Base-by-base conservation (phyloP, 2,888 invertebrate genomes). In the Mantis religiosa region DNA sequence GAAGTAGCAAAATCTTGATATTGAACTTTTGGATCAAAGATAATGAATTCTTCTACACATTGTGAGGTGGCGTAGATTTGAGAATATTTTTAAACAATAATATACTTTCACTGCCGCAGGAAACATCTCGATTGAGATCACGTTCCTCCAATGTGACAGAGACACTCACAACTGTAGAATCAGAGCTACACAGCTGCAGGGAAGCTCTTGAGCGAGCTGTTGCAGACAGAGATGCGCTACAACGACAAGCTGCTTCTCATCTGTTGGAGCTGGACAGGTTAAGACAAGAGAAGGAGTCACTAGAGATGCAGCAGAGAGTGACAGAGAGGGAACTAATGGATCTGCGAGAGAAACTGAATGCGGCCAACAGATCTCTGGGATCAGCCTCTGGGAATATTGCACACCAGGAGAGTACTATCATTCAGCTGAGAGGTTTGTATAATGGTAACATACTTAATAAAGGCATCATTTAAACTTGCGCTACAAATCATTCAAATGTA, bases 251-350 rank as follows among this genome's bases (percentile, higher is more conserved):
- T 81, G 96, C 96, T 14, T 93, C 95, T 9, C 96, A 97, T 91
- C 93, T 96, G 83, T 92, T 97, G 84, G 97, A 97, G 91, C 93
- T 96, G 34, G 96, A 96, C 90, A 95, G 97, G 88, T 93, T 96
- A 54, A 95, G 96, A 90, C 97, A 97, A 92, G 97, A 97, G 91
- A 96, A 97, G 91, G 97, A 97, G 91, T 94, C 96, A 25, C 93
- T 97, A 84, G 94, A 96, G 90, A 96, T 97, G 91, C 96, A 96
- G 91, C 95, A 96, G 91, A 94, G 97, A 89, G 95, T 96, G 0
- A 93, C 95, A 0, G 97, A 97, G 91, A 94, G 97, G 88, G 97
- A 97, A 92, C 92, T 97, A 90, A 95, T 95, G 89, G 96, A 96
- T 88, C 92, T 93, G 89, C 94, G 96, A 91, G 96, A 96, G 89